Evolutionary conservation across 1,140 invertebrate species (phyloP).

Genomic region (Temnothorax curvispinosus): DNA sequence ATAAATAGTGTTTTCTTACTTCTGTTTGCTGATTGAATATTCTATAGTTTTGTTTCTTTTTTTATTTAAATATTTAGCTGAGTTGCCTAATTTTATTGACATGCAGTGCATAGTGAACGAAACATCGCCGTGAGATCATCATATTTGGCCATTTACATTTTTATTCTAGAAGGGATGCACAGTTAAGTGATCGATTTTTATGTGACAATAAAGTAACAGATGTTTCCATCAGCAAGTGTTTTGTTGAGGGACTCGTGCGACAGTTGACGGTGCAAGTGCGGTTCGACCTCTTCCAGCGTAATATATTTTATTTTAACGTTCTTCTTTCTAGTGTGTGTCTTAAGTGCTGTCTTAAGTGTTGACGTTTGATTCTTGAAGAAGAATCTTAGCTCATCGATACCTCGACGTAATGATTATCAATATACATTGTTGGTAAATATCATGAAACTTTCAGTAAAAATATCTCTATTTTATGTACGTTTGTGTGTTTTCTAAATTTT

Average conservation of each 20-base stretch:
- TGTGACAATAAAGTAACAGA: neutral
- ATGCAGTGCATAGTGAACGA: neutral
- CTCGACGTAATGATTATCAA: neutral
- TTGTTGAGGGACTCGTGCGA: neutral
- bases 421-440: neutral
- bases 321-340: neutral
- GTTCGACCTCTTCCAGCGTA: neutral
- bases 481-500: neutral
- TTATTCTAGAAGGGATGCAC: neutral
- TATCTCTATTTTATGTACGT: neutral
- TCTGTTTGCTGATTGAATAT: neutral
- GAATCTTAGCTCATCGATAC: neutral
- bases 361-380: neutral
- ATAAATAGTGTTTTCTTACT: neutral
- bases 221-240: neutral
- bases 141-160: neutral
- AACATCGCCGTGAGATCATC: neutral
- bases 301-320: neutral
- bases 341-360: neutral
- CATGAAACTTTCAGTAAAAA: neutral
- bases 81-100: neutral
- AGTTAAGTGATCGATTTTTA: neutral
- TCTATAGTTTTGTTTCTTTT: neutral
- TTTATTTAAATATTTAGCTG: neutral
- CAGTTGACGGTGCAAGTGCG: neutral